Evolutionary conservation across 2,888 invertebrate species (phyloP).

Genomic region (Lysandra coridon): DNA sequence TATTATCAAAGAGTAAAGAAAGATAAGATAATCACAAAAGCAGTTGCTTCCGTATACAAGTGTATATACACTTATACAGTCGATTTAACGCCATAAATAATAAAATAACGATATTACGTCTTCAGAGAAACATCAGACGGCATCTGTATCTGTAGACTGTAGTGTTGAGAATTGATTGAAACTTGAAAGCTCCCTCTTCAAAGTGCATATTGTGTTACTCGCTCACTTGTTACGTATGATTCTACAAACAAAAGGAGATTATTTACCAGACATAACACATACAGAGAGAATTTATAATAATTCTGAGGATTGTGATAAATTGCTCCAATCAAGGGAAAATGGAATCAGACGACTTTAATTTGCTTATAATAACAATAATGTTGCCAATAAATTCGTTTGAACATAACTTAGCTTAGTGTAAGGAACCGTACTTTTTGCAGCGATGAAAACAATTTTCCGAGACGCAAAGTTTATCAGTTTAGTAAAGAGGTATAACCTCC

Average conservation of each 20-base stretch:
- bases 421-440: too few relatives aligned
- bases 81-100: neutral
- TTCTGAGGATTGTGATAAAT: neutral
- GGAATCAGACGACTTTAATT: too few relatives aligned
- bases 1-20: too few relatives aligned
- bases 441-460: too few relatives aligned
- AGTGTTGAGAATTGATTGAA: constrained; percentile 19
- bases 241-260: neutral
- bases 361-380: too few relatives aligned
- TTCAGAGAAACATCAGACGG: neutral
- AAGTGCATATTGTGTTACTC: constrained; percentile 21
- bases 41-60: neutral
- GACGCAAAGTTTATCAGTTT: too few relatives aligned
- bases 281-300: neutral
- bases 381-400: too few relatives aligned
- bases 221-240: constrained; percentile 10
- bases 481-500: too few relatives aligned
- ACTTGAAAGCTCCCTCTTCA: constrained; percentile 18
- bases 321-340: too few relatives aligned
- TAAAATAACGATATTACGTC: neutral
- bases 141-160: too few relatives aligned
- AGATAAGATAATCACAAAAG: too few relatives aligned
- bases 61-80: neutral
- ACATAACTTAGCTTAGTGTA: too few relatives aligned
- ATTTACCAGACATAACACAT: neutral